Base-by-base conservation (phyloP, 2,888 invertebrate species). In the Diplolepis rosae region DNA sequence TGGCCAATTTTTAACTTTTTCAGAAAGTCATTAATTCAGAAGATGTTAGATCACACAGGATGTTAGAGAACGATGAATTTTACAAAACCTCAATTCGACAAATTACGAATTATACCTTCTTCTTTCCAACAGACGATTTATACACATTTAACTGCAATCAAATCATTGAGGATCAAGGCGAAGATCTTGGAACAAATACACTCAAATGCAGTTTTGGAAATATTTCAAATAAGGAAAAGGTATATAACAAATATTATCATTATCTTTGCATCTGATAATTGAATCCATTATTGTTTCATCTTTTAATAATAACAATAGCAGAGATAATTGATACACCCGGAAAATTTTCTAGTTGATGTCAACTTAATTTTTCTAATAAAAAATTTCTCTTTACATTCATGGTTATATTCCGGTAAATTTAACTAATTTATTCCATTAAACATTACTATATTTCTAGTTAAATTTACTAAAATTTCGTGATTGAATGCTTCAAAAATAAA, bases 121-220 rank as follows among this genome's bases (percentile, higher is more conserved):
- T 92, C 86, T 94, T 94, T 80, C 94, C 94, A 1, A 90, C 93
- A 0, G 90, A 91, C 5, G 89, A 90, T 27, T 83, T 93, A 15
- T 92, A 85, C 73, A 75, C 81, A 30, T 85, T 85, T 52, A 70
- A 76, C 0, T 85, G 85, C 65, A 67, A 50, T 9, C 66, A 30
- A 61, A 56, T 54, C 9, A 65, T 24, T 9, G 24, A 54, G 9
- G 22, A 42, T n/a, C 11, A 24, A 35, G 24, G 39, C 22, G 3
- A 39, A 24, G 24, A n/a, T n/a, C n/a, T n/a, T 27, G 39, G 1
- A 13, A 13, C 13, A 7, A 39, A 61, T n/a, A 35, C 39, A 24
- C 24, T 61, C 5, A 61, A 61, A 27, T 61, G 61, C 22, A 39
- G 39, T 35, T 39, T 61, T 24, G 24, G 35, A 24, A 13, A 22